Base-by-base conservation (phyloP, 2,888 invertebrate species). In the Graphium colonna region DNA sequence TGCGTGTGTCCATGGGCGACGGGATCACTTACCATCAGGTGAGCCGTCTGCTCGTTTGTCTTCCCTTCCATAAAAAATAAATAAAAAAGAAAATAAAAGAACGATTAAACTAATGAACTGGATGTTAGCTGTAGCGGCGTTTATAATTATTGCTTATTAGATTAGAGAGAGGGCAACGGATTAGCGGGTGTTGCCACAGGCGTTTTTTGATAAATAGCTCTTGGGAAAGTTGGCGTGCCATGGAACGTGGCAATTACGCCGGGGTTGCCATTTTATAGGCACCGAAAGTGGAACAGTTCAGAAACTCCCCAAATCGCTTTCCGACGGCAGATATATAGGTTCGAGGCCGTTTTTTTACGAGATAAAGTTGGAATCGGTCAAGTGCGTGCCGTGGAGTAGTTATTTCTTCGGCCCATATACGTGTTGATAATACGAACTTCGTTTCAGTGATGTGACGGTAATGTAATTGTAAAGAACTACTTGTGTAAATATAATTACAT, bases 151-250 rank as follows among this genome's bases (percentile, higher is more conserved):
- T 16, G 41, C 10, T 33, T 41, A 50, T 50, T 42, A 42, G 42
- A 50, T 42, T 50, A 36, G 33, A 36, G 15, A 45, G 28, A n/a
- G 9, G 18, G 10, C 39, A 13, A 36, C 33, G 43, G 36, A 43
- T 21, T 31, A 51, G 28, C 17, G 28, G 40, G 33, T 16, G 39
- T 38, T 5, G 40, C 52, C 42, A 1, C 42, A 26, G 47, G 52
- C 42, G 46, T 51, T 57, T 52, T 43, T 41, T 59, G 59, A 59
- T 59, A 56, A 56, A 59, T 59, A 56, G 56, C 56, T 59, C 56
- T 51, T 56, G 52, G 40, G 51, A 47, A 54, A 59, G 56, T 31
- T 59, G 10, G 26, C 12, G 42, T 42, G 47, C 18, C 47, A 48
- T 47, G 48, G 38, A 52, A 52, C 42, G 47, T 42, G 52, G 52